These are phyloP conservation scores for Cyprinodon brontotheroides DNA, from an alignment of 2,113 vertebrate species.

Conservation along the genomic window DNA sequence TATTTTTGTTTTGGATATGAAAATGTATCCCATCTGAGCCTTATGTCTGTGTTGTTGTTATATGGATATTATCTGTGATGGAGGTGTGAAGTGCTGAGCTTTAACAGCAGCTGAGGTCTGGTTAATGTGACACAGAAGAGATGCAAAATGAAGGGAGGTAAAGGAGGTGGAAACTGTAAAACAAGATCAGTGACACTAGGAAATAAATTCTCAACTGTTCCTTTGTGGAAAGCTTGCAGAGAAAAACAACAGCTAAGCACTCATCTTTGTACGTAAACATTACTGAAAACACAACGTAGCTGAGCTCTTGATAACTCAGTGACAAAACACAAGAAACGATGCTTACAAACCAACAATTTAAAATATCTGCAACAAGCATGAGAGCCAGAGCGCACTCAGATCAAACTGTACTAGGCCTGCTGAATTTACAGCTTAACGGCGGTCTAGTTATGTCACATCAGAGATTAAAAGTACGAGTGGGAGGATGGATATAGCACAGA, in stretches of 20 bases:
- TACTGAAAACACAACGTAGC: slow-evolving; percentile 10
- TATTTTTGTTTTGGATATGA: slow-evolving; percentile 1
- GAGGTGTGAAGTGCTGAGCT: slow-evolving; percentile 37
- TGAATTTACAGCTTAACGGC: slow-evolving; percentile 11
- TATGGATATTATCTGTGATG: slow-evolving; percentile 21
- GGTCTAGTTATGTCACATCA: slow-evolving; percentile 36
- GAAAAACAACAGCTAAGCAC: slow-evolving; percentile 11
- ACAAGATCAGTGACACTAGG: slow-evolving; percentile 9
- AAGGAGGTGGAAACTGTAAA: background rate
- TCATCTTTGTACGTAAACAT: slow-evolving; percentile 13
- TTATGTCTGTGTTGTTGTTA: slow-evolving; percentile 41
- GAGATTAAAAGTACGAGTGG: slow-evolving; percentile 27
- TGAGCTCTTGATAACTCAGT: slow-evolving; percentile 23
- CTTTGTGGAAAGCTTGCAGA: slow-evolving; percentile 4
- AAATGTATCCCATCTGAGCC: slow-evolving; percentile 16
- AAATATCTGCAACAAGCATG: background rate
- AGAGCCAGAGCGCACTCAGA: slow-evolving; percentile 1
- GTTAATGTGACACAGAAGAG: slow-evolving; percentile 30
- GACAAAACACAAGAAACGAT: slow-evolving; percentile 12
- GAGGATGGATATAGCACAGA: slow-evolving; percentile 1
- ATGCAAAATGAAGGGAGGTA: slow-evolving; percentile 6
- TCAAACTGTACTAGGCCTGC: background rate
- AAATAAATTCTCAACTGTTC: slow-evolving; percentile 5
- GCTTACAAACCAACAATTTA: background rate
- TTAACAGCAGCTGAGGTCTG: slow-evolving; percentile 24